Percentiles rank a stretch among this genome's conserved stretches.
Conservation (phyloP, 2,113 vertebrate genomes). For the Verasper variegatus region DNA sequence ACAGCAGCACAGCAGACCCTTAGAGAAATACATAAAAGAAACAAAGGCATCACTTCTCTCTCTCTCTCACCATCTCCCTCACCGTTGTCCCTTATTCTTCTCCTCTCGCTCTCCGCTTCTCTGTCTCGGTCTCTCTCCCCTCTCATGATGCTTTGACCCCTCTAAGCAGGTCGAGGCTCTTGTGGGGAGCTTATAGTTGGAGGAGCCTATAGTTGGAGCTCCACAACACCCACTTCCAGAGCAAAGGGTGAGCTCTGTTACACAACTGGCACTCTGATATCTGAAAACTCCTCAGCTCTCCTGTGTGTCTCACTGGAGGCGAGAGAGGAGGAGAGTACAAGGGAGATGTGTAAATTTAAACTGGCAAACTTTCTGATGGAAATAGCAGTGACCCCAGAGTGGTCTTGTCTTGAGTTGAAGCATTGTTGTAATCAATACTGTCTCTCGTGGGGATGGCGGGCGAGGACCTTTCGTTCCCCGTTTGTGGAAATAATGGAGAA, state of each 20-base stretch:
- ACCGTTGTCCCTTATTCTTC: slow-evolving; percentile 58
- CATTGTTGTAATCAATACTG: slow-evolving; percentile 86
- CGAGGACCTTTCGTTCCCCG: slow-evolving; percentile 84
- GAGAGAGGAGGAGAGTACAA: slow-evolving; percentile 69
- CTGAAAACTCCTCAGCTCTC: slow-evolving; percentile 74
- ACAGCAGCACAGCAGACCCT: slow-evolving; percentile 62
- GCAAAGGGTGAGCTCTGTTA: slow-evolving; percentile 82
- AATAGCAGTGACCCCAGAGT: slow-evolving; percentile 83
- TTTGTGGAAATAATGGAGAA: slow-evolving; percentile 85
- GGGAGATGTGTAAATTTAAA: slow-evolving; percentile 83
- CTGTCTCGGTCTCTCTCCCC: slow-evolving; percentile 45
- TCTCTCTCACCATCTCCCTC: slow-evolving; percentile 59
- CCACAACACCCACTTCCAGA: slow-evolving; percentile 83
- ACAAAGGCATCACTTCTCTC: slow-evolving; percentile 65
- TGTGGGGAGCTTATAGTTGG: slow-evolving; percentile 75
- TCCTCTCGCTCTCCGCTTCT: slow-evolving; percentile 40
- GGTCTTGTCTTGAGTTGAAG: slow-evolving; percentile 83
- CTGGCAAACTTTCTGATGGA: slow-evolving; percentile 86
- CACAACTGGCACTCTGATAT: slow-evolving; percentile 81
- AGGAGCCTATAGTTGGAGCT: slow-evolving; percentile 81
- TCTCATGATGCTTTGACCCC: slow-evolving; percentile 76
- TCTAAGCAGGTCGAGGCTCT: slow-evolving; percentile 80
- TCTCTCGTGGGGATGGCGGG: slow-evolving; percentile 79
- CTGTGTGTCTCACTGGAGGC: slow-evolving; percentile 78
- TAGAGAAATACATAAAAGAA: slow-evolving; percentile 67